Base-by-base conservation (phyloP, 2,888 invertebrate species). In the Rhamnusium bicolor region DNA sequence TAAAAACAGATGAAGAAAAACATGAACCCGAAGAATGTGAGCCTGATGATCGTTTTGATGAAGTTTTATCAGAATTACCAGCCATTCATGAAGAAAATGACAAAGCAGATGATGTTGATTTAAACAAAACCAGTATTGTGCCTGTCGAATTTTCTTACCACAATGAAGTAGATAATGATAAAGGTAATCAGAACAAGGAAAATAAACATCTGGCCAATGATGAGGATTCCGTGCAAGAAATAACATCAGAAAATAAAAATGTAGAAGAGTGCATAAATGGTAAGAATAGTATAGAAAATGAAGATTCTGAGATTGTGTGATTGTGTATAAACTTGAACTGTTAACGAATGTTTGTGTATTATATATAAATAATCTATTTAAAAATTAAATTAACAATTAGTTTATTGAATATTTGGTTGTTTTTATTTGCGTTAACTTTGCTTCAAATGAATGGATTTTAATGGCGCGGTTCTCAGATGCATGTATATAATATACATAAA, bases 1-100 rank as follows among this genome's bases (percentile, higher is more conserved):
- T 68, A n/a, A 69, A 76, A 18, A 65, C 54, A 16, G 18, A 58
- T 10, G 58, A 63, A 18, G 67, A 72, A 78, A 61, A 68, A 10
- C n/a, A 56, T 21, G 54, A 54, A 24, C 2, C 46, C 53, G 49
- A 53, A 32, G 32, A 54, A 19, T n/a, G 19, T 21, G 46, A 67
- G 16, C 65, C 51, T 18, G 54, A 51, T 24, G 21, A 27, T 27
- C 54, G 24, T 1, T 49, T 56, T 40, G 54, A 66, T 51, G 14
- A 67, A 19, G 19, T 24, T 46, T 32, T 40, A 18, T 56, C 40
- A 21, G 67, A 56, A 32, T 65, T 54, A n/a, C 24, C 54, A 54
- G 24, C 27, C 14, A 6, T 14, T n/a, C 16, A n/a, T 47, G 67
- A 67, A 1, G 56, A 40, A 46, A 66, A 40, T 21, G 66, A 54